phyloP scores from a whole-genome alignment of 2,113 vertebrate species.

The Clarias gariepinus region DNA sequence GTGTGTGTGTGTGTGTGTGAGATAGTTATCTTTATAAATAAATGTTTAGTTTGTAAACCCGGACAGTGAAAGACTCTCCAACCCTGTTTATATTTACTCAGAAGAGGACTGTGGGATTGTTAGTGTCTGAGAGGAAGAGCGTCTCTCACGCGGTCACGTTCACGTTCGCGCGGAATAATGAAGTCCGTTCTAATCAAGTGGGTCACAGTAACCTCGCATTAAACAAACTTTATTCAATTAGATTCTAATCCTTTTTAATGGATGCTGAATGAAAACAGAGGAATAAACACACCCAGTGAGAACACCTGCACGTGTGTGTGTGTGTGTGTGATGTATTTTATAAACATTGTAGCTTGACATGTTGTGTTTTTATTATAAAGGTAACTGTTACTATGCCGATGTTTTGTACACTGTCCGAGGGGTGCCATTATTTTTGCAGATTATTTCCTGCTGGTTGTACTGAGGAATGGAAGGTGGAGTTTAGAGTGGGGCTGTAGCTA shows the following conservation, averaged over 20 bases:
- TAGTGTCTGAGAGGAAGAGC: background rate
- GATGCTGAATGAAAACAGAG: background rate
- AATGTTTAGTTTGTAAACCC: background rate
- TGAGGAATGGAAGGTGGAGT: too few relatives aligned
- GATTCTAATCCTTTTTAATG: background rate
- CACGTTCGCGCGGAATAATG: background rate
- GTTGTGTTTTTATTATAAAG: background rate
- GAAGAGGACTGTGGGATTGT: background rate
- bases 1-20: too few relatives aligned
- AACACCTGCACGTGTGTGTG: background rate
- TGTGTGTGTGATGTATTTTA: background rate
- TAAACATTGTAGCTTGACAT: background rate
- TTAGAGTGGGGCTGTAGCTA: too few relatives aligned
- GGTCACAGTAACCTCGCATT: background rate
- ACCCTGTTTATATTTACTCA: background rate
- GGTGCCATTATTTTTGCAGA: background rate
- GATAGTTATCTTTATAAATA: background rate
- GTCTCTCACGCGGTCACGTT: background rate
- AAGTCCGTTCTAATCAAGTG: background rate
- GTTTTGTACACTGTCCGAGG: background rate
- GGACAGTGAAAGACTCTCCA: background rate
- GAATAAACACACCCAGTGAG: background rate
- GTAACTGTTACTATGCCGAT: background rate
- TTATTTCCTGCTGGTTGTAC: too few relatives aligned
- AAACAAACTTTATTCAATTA: background rate